A percentile compares a stretch with the other conserved stretches of the same genome.
Conservation (phyloP, 2,797 vertebrate genomes). For the Masticophis lateralis region DNA sequence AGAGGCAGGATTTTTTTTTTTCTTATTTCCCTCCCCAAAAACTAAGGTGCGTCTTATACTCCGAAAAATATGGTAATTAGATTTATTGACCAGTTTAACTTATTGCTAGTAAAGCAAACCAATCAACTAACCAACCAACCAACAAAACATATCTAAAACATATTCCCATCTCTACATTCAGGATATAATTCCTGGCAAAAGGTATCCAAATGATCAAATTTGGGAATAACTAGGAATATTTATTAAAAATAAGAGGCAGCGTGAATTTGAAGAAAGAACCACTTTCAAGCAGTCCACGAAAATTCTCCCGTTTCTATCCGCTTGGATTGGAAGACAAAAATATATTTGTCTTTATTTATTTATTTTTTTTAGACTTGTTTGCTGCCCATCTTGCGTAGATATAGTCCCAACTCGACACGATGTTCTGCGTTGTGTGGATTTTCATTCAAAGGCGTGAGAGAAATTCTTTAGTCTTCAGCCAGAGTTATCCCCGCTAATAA, state of each 20-base stretch:
- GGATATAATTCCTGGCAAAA: too few species aligned
- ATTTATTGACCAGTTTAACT: not conserved
- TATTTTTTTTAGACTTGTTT: not conserved
- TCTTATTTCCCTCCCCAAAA: too few species aligned
- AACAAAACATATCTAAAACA: not conserved
- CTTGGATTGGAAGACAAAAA: not conserved
- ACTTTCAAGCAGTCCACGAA: not conserved
- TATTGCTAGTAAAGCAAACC: not conserved
- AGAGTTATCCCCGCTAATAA: conserved; percentile 24
- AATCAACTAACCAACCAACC: not conserved
- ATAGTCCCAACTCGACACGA: not conserved
- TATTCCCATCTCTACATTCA: not conserved
- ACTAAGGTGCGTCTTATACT: too few species aligned
- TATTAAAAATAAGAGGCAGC: not conserved
- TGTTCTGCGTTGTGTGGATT: not conserved
- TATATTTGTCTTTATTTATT: not conserved
- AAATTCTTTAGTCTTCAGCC: conserved; percentile 37
- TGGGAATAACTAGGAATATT: not conserved
- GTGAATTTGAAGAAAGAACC: not conserved
- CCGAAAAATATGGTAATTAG: not conserved
- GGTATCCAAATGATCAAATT: not conserved
- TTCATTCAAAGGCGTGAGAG: not conserved
- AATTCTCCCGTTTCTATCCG: not conserved
- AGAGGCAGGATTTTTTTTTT: too few species aligned
- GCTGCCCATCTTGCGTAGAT: not conserved